Base-by-base conservation (phyloP, 2,797 vertebrate genomes). In the Amphiprion clarkii region DNA sequence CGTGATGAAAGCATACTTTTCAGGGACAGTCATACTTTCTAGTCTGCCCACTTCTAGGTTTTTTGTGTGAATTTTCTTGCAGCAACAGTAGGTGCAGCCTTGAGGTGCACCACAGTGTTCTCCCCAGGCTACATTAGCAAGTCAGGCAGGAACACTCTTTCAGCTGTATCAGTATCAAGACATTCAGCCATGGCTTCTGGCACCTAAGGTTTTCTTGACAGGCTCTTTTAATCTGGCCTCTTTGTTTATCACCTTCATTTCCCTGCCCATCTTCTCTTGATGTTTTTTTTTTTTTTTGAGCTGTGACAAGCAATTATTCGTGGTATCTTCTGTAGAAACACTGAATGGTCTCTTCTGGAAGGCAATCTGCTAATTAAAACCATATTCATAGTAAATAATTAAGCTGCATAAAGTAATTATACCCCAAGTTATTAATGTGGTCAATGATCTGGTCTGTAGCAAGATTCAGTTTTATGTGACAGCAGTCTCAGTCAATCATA, bases 1-100 rank as follows among this genome's bases (percentile, higher is more conserved):
- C 11, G 49, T 23, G 21, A 42, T 48, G 29, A 59, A 65, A 67
- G 16, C 2, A 25, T 11, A 36, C 10, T 76, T 69, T 59, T 57
- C 25, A 82, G 29, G 36, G 16, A 23, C 14, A 17, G 39, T 56
- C 48, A 64, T 12, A n/a, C 40, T 68, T 57, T 62, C 10, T 33
- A 21, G 33, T 53, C 39, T 39, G 31, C 9, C 4, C 17, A 49
- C 31, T 36, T 11, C 13, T 49, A 23, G 3, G 49, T 40, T 36
- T 62, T 62, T 66, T 23, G 25, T 64, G 46, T 66, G 48, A 68
- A 61, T 76, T 19, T 23, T 67, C 10, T 58, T 66, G 4, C 71
- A 59, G 17, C 19, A 68, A 33, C 23, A 63, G 44, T 13, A 21
- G 46, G 1, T 57, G 29, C 27, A 67, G 6, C 44, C 8, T n/a